Base-by-base conservation (phyloP, 2,113 vertebrate genomes). In the Ifrita kowaldi region DNA sequence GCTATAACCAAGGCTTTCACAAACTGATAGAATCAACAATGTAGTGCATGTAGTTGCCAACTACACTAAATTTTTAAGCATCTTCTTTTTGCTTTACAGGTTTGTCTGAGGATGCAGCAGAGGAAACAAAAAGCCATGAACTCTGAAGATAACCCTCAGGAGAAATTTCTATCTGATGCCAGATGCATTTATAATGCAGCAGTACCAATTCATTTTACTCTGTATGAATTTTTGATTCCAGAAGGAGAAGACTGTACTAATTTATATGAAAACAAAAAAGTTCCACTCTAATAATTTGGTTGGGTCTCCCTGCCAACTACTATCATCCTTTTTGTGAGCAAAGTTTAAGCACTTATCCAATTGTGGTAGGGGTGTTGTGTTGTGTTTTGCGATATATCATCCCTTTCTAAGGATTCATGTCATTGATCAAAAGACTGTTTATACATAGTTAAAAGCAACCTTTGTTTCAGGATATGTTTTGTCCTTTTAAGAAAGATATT, bases 371-470 rank as follows among this genome's bases (percentile, higher is more conserved):
- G 81, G 60, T 85, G 56, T 79, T 87, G 41, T 67, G 79, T 84
- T 93, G 69, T 82, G 59, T 73, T 95, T 67, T 93, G 82, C 1
- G 8, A 67, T 91, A 41, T 57, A 79, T 97, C 69, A 95, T 55
- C 68, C 52, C 50, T 85, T 77, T 64, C 71, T 75, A 89, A 90
- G 81, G 92, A 90, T 91, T 83, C 88, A 88, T 88, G 82, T 86
- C 44, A 59, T 84, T 84, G 92, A 97, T 97, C 94, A 96, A 97
- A 97, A 97, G 87, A 77, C 62, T 96, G 87, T 94, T 95, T 96
- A 94, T 78, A 91, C 71, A 76, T 59, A 60, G 67, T 90, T 94
- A 88, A 94, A 96, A 90, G 71, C 84, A 93, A 56, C 57, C 41
- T 95, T 93, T 94, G 49, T 96, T 96, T 91, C 91, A 77, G 46